These are phyloP conservation scores for Trachymyrmex septentrionalis DNA, from an alignment of 1,140 invertebrate species.

Conservation along the genomic window DNA sequence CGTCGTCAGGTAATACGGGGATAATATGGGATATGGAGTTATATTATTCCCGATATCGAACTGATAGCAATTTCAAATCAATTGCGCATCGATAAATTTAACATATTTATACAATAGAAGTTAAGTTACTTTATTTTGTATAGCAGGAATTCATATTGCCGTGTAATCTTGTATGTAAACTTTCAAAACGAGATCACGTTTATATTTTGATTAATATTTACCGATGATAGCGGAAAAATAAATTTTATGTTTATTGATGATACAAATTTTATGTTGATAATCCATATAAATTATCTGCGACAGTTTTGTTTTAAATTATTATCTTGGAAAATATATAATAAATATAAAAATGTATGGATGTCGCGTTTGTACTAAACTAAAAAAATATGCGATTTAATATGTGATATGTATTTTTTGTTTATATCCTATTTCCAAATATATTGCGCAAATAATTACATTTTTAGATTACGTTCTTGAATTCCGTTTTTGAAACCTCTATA, in stretches of 20 bases:
- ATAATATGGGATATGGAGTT: not conserved
- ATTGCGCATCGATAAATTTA: conserved; percentile 6
- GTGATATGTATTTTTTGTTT: not conserved
- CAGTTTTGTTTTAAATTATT: not conserved
- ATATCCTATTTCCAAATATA: not conserved
- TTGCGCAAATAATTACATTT: conserved; percentile 17
- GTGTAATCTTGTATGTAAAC: not conserved
- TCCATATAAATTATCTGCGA: not conserved
- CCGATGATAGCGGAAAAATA: not conserved
- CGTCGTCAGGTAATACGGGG: conserved; percentile 1
- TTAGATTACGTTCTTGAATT: not conserved
- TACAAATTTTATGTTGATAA: not conserved
- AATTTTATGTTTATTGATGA: not conserved
- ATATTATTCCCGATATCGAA: not conserved
- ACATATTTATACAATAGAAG: not conserved
- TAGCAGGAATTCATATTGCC: not conserved
- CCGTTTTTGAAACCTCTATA: not conserved
- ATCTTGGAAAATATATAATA: not conserved
- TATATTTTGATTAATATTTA: not conserved
- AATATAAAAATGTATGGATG: not conserved
- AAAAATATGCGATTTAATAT: not conserved
- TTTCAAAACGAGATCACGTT: not conserved
- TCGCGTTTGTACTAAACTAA: not conserved
- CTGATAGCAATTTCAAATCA: conserved; percentile 54
- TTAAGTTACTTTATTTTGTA: not conserved